Evolutionary conservation across 1,140 invertebrate species (phyloP).

Genomic region (Elymnias hypermnestra): DNA sequence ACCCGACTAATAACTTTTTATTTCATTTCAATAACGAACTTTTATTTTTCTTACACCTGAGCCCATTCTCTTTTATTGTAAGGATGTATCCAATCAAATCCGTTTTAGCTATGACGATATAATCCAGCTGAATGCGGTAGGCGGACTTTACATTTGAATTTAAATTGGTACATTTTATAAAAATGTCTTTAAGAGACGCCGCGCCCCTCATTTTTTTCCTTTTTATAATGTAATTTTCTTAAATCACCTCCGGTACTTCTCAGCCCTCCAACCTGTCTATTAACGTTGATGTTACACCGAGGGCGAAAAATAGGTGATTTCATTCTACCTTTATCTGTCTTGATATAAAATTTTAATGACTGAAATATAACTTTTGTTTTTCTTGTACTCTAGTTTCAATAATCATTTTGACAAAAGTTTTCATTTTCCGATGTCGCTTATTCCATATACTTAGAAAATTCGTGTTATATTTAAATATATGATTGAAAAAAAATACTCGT

Average conservation of each 20-base stretch:
- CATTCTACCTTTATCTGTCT: conserved; percentile 3
- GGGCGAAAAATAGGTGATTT: conserved; percentile 3
- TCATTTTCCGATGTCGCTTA: too few species aligned
- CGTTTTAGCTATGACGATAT: conserved; percentile 30
- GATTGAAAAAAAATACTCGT: too few species aligned
- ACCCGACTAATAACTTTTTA: neutral
- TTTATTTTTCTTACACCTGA: conserved; percentile 10
- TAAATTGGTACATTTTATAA: conserved; percentile 72
- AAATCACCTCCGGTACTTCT: conserved; percentile 57
- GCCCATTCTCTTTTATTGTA: neutral
- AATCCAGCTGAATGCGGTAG: conserved; percentile 25
- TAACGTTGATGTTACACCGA: conserved; percentile 26
- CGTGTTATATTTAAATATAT: too few species aligned
- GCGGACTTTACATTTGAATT: conserved; percentile 54
- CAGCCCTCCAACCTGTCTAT: conserved; percentile 39
- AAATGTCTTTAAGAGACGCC: conserved; percentile 58
- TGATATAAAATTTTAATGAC: neutral
- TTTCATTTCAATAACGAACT: conserved; percentile 2
- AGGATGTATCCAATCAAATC: conserved; percentile 14
- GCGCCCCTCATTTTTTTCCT: conserved; percentile 49
- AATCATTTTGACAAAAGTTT: too few species aligned
- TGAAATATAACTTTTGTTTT: too few species aligned
- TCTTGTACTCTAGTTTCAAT: too few species aligned
- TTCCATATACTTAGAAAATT: too few species aligned
- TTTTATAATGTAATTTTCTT: conserved; percentile 74